Base-by-base conservation (phyloP, 2,113 vertebrate species). In the Galbula dea region DNA sequence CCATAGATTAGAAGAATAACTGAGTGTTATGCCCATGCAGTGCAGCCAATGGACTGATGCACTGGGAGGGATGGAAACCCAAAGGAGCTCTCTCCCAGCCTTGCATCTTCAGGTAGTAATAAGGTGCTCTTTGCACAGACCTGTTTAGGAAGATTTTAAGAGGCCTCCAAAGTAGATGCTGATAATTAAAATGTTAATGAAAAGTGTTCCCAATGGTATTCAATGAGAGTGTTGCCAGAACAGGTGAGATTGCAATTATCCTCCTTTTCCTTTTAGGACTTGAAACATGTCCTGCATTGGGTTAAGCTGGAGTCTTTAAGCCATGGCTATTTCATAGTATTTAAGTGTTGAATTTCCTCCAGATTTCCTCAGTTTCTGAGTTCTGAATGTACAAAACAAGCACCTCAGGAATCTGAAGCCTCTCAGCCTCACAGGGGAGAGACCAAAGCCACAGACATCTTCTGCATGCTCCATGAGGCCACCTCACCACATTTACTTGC, bases 161-260 rank as follows among this genome's bases (percentile, higher is more conserved):
- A 87, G 30, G 37, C 24, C 68, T 95, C 59, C 54, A 76, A 68
- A 83, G 79, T 76, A 90, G 74, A 66, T 88, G 45, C 74, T 84
- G 67, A 24, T 39, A 94, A 91, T 91, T 77, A 77, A 90, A 92
- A 82, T 43, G 62, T 77, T 92, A 90, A 95, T 93, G 87, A 37
- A 83, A 71, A 75, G 23, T 48, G 51, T 26, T 87, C 88, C 90
- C 63, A 45, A 0, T 24, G 49, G 81, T n/a, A 30, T 87, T 81
- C 41, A 68, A 36, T 74, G 85, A 49, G 51, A 77, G 49, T 27
- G 16, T 23, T 88, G 62, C 67, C 57, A 67, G 86, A 67, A 49
- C 55, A 83, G 67, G 51, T 90, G 63, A 92, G 83, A 69, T 87
- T 92, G 93, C 88, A 77, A 48, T 85, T 80, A 51, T 52, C 63